These are phyloP conservation scores for Allolobophora icterica DNA, from an alignment of 2,888 invertebrate genomes.

Conservation along the genomic window DNA sequence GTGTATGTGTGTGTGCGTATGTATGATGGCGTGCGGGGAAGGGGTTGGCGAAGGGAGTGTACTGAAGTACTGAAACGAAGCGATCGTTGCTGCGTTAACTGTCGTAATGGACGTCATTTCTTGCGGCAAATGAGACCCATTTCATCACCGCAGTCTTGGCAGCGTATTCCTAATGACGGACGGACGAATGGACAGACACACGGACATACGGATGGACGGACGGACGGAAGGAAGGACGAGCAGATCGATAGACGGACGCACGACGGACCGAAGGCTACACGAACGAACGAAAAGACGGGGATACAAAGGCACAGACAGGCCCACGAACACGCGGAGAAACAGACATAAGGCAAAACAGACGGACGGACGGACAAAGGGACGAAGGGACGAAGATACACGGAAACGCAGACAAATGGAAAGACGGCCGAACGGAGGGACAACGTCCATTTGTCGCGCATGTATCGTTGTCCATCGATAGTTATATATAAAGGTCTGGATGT, in stretches of 20 bases:
- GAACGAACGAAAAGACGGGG: too few species aligned
- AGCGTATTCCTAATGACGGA: neutral
- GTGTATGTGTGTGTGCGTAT: too few species aligned
- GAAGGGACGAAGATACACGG: too few species aligned
- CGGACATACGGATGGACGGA: neutral
- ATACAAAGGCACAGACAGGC: too few species aligned
- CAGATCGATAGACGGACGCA: neutral
- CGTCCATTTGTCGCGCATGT: neutral
- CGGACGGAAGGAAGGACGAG: neutral
- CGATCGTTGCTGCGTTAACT: neutral
- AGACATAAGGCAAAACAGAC: too few species aligned
- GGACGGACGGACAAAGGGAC: too few species aligned
- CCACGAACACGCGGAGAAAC: too few species aligned
- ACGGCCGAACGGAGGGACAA: neutral
- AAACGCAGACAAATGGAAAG: neutral
- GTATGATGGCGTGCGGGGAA: neutral
- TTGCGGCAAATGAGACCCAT: neutral
- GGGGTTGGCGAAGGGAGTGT: neutral
- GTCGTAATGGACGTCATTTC: neutral
- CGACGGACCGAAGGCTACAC: neutral
- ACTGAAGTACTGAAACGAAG: neutral
- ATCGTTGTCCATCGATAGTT: neutral
- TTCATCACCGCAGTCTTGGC: neutral
- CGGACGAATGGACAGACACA: neutral
- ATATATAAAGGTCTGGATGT: neutral